A percentile compares a stretch with the other conserved stretches of the same genome.
Conservation (phyloP, 2,797 vertebrate genomes). For the Coreius guichenoti region DNA sequence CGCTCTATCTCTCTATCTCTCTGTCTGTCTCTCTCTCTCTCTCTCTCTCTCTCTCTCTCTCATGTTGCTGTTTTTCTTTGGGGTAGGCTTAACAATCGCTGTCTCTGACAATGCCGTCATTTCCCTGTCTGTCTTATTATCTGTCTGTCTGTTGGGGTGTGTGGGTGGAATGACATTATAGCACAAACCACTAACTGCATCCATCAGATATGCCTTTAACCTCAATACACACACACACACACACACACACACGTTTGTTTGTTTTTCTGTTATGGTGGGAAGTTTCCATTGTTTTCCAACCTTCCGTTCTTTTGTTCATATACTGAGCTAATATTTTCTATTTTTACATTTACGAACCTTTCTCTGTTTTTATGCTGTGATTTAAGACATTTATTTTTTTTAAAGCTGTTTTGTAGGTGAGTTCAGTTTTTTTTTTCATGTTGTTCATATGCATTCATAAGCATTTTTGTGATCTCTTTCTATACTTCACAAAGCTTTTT, state of each 20-base stretch:
- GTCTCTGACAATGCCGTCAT: neutral
- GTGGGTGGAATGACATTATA: slow-evolving; percentile 41
- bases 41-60: neutral
- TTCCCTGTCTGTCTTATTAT: slow-evolving; percentile 2
- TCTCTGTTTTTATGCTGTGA: neutral
- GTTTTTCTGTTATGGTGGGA: neutral
- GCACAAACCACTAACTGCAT: slow-evolving; percentile 1
- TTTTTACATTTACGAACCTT: neutral
- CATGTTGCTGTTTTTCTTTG: neutral
- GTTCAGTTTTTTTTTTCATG: neutral
- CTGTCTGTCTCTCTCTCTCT: too few relatives aligned
- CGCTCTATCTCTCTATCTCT: too few relatives aligned
- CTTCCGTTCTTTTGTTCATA: neutral
- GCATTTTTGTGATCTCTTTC: neutral
- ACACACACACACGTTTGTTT: neutral
- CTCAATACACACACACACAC: neutral
- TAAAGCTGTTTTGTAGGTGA: neutral
- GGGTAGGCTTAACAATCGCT: neutral
- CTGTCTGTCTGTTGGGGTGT: slow-evolving; percentile 1
- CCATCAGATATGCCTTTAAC: slow-evolving; percentile 9
- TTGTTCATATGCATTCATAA: neutral
- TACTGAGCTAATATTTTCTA: neutral
- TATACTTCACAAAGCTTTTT: neutral
- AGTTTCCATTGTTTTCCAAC: neutral
- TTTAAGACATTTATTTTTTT: neutral